Evolutionary conservation across 2,113 vertebrate species (phyloP), one percentile per base, ranked within the genome.

Genomic region (Heptranchias perlo): DNA sequence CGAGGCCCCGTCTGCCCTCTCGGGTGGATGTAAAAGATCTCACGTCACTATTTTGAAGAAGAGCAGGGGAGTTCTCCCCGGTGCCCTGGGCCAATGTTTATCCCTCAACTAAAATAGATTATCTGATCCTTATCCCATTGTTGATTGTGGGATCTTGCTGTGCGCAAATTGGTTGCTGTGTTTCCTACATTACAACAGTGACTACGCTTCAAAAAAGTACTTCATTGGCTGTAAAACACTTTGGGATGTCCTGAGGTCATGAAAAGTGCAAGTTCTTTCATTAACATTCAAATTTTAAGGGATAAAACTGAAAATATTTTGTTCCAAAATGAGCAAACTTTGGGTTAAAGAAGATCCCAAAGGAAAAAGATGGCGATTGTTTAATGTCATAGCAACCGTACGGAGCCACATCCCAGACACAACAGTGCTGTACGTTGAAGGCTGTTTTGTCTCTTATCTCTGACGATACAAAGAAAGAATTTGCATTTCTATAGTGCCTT

Each of bases 401-500:
- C 1, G 28, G 21, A 23, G 44, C 35, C 16, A 58, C 52, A 54
- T 31, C 49, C 28, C 14, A 14, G 91, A 93, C n/a, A 39, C 23
- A 93, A 62, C 58, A 62, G 54, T 54, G 4, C 18, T 16, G 1
- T 5, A 23, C 54, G 96, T 39, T 96, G 49, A 98, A 99, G 98
- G 98, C 99, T 97, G 99, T 99, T 97, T 97, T 99, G 96, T 99
- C 99, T 98, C 99, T 44, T 82, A 8, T 52, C 7, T 49, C 39
- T 28, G 23, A 18, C 44, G 5, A 47, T 25, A 6, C 44, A 28
- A 86, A 21, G 21, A 86, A 49, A 86, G 47, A 49, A n/a, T 25
- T 25, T 87, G 47, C 6, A 87, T 6, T 82, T 82, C 16, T 82
- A 21, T 21, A 23, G 0, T 5, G 18, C 16, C 16, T 82, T 31